phyloP scores from a whole-genome alignment of 2,113 vertebrate genomes.

The Menura novaehollandiae region DNA sequence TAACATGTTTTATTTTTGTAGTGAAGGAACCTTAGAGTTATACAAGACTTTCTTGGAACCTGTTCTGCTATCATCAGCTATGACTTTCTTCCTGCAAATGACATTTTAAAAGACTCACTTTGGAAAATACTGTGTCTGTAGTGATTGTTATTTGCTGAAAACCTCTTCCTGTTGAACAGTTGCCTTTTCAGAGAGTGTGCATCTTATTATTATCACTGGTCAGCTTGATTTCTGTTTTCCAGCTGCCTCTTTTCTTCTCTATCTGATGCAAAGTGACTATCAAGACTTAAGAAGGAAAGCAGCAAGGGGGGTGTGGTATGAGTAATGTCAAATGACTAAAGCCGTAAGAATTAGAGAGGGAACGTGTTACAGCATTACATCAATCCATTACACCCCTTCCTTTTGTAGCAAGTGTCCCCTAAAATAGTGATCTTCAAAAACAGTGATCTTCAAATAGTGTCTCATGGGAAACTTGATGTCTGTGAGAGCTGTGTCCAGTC shows the following conservation, averaged over 20 bases:
- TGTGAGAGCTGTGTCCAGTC: not conserved
- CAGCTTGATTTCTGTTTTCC: not conserved
- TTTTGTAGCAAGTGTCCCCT: not conserved
- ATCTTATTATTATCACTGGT: not conserved
- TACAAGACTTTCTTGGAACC: not conserved
- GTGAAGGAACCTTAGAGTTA: not conserved
- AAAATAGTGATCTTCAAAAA: not conserved
- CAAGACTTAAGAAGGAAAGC: not conserved
- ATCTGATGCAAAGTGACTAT: not conserved
- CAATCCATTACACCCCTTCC: not conserved
- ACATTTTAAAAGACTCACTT: not conserved
- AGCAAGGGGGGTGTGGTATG: fast-evolving
- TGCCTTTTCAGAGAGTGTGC: not conserved
- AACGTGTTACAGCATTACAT: not conserved
- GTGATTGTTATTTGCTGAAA: not conserved
- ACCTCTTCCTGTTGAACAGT: not conserved
- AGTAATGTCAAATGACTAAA: not conserved
- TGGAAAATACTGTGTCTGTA: not conserved
- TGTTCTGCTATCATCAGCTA: not conserved
- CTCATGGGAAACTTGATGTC: not conserved
- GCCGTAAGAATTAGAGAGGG: not conserved
- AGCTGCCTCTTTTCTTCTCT: not conserved
- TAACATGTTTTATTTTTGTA: not conserved
- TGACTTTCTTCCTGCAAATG: not conserved
- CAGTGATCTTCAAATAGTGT: not conserved